phyloP scores from a whole-genome alignment of 2,797 vertebrate genomes.

The Melopsittacus undulatus region DNA sequence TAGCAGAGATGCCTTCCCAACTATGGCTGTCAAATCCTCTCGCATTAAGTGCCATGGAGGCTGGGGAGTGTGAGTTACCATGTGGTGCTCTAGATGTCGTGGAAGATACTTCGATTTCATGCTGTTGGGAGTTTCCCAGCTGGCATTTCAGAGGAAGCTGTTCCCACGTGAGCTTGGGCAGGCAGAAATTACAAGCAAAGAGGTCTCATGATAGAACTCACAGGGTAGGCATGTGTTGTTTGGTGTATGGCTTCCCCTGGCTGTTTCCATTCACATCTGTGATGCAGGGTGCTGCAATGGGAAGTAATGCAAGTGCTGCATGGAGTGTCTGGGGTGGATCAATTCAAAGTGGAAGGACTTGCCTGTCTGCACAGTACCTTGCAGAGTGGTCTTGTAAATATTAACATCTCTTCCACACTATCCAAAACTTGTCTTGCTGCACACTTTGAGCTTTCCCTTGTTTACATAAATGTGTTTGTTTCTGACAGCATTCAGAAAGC shows the following conservation, averaged over 20 bases:
- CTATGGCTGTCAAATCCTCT: background rate
- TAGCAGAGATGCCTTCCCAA: background rate
- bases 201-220: background rate
- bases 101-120: background rate
- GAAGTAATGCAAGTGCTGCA: background rate
- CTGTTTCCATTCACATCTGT: accelerated
- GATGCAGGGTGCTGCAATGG: accelerated
- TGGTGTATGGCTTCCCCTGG: background rate
- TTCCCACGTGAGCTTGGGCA: background rate
- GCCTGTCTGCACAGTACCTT: background rate
- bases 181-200: background rate
- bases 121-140: background rate
- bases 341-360: background rate
- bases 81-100: background rate
- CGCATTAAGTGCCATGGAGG: background rate
- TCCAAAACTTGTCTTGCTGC: background rate
- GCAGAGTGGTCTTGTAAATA: background rate
- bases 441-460: background rate
- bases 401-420: accelerated
- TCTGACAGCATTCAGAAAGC: conserved; percentile 35
- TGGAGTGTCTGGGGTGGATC: background rate
- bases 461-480: conserved; percentile 14
- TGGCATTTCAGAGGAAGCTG: background rate
- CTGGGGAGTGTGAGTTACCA: background rate
- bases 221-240: accelerated